Evolutionary conservation across 1,140 invertebrate genomes (phyloP).

Genomic region (Maconellicoccus hirsutus): DNA sequence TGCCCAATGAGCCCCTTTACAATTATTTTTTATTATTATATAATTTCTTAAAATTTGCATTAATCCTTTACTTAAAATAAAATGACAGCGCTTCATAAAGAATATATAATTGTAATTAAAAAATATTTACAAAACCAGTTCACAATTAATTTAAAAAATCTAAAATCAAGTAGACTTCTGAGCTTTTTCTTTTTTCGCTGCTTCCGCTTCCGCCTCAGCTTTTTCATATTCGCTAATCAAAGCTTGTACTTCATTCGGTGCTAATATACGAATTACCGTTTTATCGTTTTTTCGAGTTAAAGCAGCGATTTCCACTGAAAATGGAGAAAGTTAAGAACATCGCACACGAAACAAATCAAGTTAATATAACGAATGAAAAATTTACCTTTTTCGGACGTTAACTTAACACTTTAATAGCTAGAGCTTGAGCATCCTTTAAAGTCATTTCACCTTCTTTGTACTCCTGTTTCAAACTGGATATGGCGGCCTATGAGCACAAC

Average conservation of each 20-base stretch:
- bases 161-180: slow-evolving; percentile 15
- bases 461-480: slow-evolving; percentile 96
- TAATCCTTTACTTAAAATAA: too few species aligned
- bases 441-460: slow-evolving; percentile 89
- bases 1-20: too few species aligned
- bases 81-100: too few species aligned
- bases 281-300: slow-evolving; percentile 67
- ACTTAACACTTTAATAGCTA: slow-evolving; percentile 92
- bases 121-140: slow-evolving; percentile 23
- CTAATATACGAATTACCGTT: slow-evolving; percentile 57
- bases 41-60: too few species aligned
- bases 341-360: too few species aligned
- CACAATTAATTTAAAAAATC: slow-evolving; percentile 11
- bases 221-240: slow-evolving; percentile 83
- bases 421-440: slow-evolving; percentile 68
- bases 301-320: slow-evolving; percentile 79
- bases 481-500: slow-evolving; percentile 66
- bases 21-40: too few species aligned
- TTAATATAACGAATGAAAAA: slow-evolving; percentile 17
- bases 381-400: slow-evolving; percentile 85
- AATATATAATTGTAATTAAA: slow-evolving; percentile 12
- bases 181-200: slow-evolving; percentile 60
- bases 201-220: slow-evolving; percentile 70
- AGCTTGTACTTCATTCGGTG: slow-evolving; percentile 65
- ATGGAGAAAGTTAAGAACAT: slow-evolving; percentile 15